phyloP scores from a whole-genome alignment of 1,140 invertebrate genomes.

The Paraescarpia echinospica region DNA sequence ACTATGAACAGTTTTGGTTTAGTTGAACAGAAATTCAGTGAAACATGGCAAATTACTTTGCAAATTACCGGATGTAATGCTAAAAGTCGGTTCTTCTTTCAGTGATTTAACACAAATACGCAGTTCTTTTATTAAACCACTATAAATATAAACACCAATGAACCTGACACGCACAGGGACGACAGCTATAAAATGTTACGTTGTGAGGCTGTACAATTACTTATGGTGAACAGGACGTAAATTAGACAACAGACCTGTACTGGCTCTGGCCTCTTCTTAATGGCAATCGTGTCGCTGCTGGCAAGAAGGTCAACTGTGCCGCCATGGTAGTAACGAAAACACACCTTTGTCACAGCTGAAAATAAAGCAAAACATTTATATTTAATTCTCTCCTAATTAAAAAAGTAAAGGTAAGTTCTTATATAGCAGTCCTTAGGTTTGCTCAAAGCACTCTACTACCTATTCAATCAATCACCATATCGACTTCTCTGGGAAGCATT shows the following conservation, averaged over 20 bases:
- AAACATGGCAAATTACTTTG: too few species aligned
- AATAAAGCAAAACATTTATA: slow-evolving; percentile 27
- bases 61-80: not conserved
- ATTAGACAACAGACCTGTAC: not conserved
- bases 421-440: too few species aligned
- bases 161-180: not conserved
- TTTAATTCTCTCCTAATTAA: not conserved
- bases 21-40: too few species aligned
- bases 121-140: too few species aligned
- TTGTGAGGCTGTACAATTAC: not conserved
- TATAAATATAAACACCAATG: not conserved
- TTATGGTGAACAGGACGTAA: not conserved
- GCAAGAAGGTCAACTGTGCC: slow-evolving; percentile 52
- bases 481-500: too few species aligned
- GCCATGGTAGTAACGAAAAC: slow-evolving; percentile 60
- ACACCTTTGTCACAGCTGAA: slow-evolving; percentile 50
- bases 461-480: too few species aligned
- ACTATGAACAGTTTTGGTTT: not conserved
- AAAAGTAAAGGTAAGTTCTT: too few species aligned
- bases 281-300: slow-evolving; percentile 48
- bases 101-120: too few species aligned
- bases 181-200: too few species aligned
- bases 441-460: too few species aligned
- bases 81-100: too few species aligned
- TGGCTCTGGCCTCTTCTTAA: slow-evolving; percentile 35